phyloP scores from a whole-genome alignment of 2,797 vertebrate genomes.

The Orientallactaga sibirica region DNA sequence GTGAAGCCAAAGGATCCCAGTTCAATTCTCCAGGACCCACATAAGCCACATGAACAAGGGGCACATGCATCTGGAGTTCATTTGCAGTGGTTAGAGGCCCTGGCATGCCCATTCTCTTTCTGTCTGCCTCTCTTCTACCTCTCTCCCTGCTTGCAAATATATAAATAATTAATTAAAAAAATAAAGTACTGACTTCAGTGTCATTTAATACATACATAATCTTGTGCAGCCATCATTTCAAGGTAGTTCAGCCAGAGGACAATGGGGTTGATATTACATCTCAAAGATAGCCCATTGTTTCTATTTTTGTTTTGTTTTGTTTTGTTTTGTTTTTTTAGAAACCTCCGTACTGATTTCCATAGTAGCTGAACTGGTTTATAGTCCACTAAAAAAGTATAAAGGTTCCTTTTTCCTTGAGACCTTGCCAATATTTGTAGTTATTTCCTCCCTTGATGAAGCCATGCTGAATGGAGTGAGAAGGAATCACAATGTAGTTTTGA shows the following conservation, averaged over 20 bases:
- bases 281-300: background rate
- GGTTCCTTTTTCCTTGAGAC: background rate
- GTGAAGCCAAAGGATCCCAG: no score
- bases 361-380: background rate
- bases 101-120: no score
- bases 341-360: background rate
- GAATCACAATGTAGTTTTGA: background rate
- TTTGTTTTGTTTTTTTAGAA: background rate
- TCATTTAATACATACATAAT: conserved; percentile 35
- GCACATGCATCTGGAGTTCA: no score
- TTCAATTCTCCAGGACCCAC: no score
- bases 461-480: background rate
- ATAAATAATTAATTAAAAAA: no score
- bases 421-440: background rate
- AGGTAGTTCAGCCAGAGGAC: background rate
- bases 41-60: no score
- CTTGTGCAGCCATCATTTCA: background rate
- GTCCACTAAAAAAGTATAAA: background rate
- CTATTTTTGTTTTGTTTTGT: background rate
- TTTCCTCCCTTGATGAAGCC: background rate
- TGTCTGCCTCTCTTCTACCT: no score
- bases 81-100: no score
- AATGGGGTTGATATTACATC: background rate
- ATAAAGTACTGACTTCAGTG: background rate
- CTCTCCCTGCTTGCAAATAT: no score